These are phyloP conservation scores for Acanthosepion pharaonis DNA, from an alignment of 2,888 invertebrate species.

Conservation along the genomic window DNA sequence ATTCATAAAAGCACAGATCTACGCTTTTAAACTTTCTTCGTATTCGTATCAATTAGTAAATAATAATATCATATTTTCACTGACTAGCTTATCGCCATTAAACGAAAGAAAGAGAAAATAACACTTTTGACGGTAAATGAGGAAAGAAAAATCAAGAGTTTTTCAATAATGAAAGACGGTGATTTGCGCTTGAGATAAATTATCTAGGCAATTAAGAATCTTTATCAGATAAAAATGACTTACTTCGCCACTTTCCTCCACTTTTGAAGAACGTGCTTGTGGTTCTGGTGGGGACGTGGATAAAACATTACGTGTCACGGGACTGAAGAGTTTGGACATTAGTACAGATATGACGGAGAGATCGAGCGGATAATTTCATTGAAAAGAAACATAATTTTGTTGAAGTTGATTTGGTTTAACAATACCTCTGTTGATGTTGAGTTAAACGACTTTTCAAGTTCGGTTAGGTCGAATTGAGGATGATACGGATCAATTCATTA, in stretches of 20 bases:
- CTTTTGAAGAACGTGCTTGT: not conserved
- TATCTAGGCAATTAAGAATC: constrained; percentile 1
- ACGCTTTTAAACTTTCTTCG: not conserved
- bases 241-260: not conserved
- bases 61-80: not conserved
- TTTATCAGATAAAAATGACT: constrained; percentile 33
- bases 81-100: not conserved
- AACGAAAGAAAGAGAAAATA: not conserved
- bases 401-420: too few species aligned
- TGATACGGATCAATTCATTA: too few species aligned
- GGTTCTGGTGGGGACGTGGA: not conserved
- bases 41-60: not conserved
- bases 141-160: not conserved
- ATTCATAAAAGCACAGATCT: not conserved
- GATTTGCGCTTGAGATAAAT: not conserved
- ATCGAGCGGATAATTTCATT: too few species aligned
- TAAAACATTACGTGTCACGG: not conserved
- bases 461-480: too few species aligned
- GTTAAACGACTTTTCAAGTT: too few species aligned
- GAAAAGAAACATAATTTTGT: too few species aligned
- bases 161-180: not conserved
- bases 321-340: not conserved
- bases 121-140: not conserved
- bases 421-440: too few species aligned
- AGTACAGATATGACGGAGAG: not conserved